A percentile compares a stretch with the other conserved stretches of the same genome.
phyloP scores from a whole-genome alignment of 2,797 vertebrate genomes.

The Microctenopoma lineatum region DNA sequence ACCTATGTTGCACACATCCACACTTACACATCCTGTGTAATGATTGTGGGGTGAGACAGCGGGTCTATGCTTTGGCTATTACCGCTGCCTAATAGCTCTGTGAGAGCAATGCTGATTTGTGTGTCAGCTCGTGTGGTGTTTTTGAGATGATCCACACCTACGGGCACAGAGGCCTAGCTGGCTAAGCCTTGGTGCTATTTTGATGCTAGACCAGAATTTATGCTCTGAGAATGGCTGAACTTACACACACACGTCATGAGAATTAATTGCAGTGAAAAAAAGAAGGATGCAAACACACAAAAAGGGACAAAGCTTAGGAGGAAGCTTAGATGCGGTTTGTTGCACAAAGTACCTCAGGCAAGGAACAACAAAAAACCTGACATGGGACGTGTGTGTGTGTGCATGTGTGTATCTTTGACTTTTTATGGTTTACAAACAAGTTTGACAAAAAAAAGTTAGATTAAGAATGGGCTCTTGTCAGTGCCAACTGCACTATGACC shows the following conservation, averaged over 20 bases:
- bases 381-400: background rate
- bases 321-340: constrained; percentile 6
- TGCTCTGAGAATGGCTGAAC: background rate
- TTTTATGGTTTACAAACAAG: too few relatives aligned
- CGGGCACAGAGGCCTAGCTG: background rate
- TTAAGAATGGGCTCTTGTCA: too few relatives aligned
- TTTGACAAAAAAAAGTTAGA: too few relatives aligned
- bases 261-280: background rate
- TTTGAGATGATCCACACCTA: constrained; percentile 15
- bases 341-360: constrained; percentile 5
- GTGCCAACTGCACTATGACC: too few relatives aligned
- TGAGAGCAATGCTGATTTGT: constrained; percentile 39
- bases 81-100: constrained; percentile 51
- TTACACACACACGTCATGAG: background rate
- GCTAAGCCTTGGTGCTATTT: background rate
- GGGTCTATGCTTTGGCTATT: constrained; percentile 53
- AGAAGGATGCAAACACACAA: background rate
- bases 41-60: constrained; percentile 38
- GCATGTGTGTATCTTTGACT: too few relatives aligned
- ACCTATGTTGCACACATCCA: constrained; percentile 45
- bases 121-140: constrained; percentile 20
- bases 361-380: background rate
- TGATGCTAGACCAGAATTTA: background rate
- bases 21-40: constrained; percentile 28
- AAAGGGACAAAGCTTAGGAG: background rate